A percentile compares a stretch with the other conserved stretches of the same genome.
phyloP scores from a whole-genome alignment of 2,797 vertebrate genomes.

The Bradypus variegatus region DNA sequence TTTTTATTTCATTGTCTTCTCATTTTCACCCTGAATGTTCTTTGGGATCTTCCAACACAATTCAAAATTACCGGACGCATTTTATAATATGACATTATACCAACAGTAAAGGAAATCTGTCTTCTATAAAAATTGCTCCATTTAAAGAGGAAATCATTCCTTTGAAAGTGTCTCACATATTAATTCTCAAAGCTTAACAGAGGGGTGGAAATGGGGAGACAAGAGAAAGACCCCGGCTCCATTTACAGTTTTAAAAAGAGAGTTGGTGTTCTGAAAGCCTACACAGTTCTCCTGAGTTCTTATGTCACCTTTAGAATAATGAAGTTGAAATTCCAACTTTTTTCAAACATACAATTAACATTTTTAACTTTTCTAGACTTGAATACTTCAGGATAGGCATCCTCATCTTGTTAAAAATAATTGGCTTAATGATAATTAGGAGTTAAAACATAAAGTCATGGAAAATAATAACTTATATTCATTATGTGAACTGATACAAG shows the following conservation, averaged over 20 bases:
- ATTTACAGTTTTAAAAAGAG: conserved; percentile 41
- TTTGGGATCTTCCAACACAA: neutral
- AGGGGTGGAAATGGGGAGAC: conserved; percentile 7
- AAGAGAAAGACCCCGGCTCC: conserved; percentile 11
- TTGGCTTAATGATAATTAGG: neutral
- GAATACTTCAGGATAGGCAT: neutral
- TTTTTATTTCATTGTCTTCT: conserved; percentile 19
- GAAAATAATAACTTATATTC: conserved; percentile 17
- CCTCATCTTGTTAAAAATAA: conserved; percentile 36
- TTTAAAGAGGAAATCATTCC: conserved; percentile 20
- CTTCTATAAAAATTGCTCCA: conserved; percentile 43
- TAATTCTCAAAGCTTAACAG: conserved; percentile 59
- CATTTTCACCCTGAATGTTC: neutral
- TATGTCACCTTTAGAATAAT: conserved; percentile 43
- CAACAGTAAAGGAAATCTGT: conserved; percentile 17
- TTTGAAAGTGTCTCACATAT: conserved; percentile 49
- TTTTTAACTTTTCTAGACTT: conserved; percentile 31
- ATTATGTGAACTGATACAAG: neutral
- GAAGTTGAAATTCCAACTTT: conserved; percentile 39
- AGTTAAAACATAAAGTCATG: conserved; percentile 9
- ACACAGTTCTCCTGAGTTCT: conserved; percentile 46
- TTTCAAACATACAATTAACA: conserved; percentile 29
- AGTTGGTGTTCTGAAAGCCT: conserved; percentile 23
- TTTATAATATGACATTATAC: neutral
- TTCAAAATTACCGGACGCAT: neutral